Conservation (phyloP, 53 echinoderm and acorn worm species). For the Holothuria scabra region DNA sequence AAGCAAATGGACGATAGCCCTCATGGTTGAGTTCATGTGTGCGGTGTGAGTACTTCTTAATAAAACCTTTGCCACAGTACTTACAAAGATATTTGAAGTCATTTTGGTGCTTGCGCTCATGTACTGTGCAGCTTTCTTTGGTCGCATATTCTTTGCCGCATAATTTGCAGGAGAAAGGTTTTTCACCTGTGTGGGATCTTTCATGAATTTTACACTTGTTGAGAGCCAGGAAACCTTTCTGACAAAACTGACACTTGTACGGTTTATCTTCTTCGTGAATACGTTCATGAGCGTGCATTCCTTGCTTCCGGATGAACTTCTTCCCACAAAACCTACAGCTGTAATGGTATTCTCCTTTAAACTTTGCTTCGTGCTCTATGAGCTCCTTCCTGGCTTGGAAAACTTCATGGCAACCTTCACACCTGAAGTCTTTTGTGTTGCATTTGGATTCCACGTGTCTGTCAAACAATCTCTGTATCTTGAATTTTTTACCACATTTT, state of each 20-base stretch:
- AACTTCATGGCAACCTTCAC: slow-evolving; percentile 26
- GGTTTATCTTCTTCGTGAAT: slow-evolving; percentile 38
- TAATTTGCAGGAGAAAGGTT: slow-evolving; percentile 30
- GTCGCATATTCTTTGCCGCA: slow-evolving; percentile 38
- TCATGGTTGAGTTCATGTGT: slow-evolving; percentile 35
- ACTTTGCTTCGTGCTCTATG: slow-evolving; percentile 8
- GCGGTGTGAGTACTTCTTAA: slow-evolving; percentile 28
- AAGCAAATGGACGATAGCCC: slow-evolving; percentile 21
- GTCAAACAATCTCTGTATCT: not conserved
- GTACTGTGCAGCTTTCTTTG: slow-evolving; percentile 18
- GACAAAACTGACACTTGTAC: slow-evolving; percentile 32
- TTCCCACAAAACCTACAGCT: not conserved
- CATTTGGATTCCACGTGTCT: slow-evolving; percentile 7
- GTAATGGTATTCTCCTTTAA: slow-evolving; percentile 13
- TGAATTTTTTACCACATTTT: slow-evolving; percentile 30
- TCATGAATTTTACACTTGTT: slow-evolving; percentile 35
- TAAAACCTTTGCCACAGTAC: slow-evolving; percentile 31
- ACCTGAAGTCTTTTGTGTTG: not conserved
- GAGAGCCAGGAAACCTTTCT: slow-evolving; percentile 24
- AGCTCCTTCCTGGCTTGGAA: slow-evolving; percentile 29
- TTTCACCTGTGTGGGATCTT: slow-evolving; percentile 43
- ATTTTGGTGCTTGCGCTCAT: slow-evolving; percentile 11
- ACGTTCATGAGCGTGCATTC: slow-evolving; percentile 16
- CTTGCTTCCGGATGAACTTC: not conserved
- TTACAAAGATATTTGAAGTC: slow-evolving; percentile 35